These are phyloP conservation scores for Gadopsis bispinosus DNA, from an alignment of 2,797 vertebrate genomes.

Conservation along the genomic window DNA sequence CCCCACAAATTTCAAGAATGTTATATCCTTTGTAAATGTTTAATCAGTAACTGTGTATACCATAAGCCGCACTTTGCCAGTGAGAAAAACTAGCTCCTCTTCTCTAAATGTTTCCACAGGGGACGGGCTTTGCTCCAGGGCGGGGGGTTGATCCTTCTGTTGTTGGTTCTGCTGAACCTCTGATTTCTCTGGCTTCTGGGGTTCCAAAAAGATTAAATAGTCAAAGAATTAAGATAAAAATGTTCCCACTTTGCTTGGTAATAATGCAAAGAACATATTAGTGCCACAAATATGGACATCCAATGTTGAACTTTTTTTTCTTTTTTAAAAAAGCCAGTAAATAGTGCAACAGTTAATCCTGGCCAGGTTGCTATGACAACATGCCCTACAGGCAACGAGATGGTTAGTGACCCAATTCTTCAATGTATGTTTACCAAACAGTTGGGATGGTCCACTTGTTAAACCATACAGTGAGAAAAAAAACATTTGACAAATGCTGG, in stretches of 20 bases:
- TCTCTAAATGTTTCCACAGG: conserved; percentile 73
- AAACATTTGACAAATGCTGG: conserved; percentile 40
- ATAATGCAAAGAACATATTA: neutral
- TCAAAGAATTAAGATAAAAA: neutral
- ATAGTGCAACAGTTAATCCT: conserved; percentile 67
- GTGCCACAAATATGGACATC: neutral
- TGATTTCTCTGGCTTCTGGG: conserved; percentile 36
- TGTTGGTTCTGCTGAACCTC: conserved; percentile 52
- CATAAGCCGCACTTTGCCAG: conserved; percentile 83
- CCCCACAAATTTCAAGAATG: neutral
- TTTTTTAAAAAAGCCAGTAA: conserved; percentile 31
- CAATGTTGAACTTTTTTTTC: conserved; percentile 35
- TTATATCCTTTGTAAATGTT: neutral
- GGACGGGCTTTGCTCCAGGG: conserved; percentile 66
- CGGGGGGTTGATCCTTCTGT: conserved; percentile 56
- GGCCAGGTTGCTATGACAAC: conserved; percentile 82
- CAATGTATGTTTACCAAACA: conserved; percentile 71
- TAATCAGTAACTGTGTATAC: conserved; percentile 53
- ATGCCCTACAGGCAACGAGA: conserved; percentile 70
- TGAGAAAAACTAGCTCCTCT: conserved; percentile 72
- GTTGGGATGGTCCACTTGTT: conserved; percentile 56
- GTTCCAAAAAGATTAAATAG: conserved; percentile 55
- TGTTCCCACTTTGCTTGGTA: neutral
- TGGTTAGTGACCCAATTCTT: conserved; percentile 84
- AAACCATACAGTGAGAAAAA: conserved; percentile 44